Base-by-base conservation (phyloP, 2,888 invertebrate species). In the Coelinius sp. region DNA sequence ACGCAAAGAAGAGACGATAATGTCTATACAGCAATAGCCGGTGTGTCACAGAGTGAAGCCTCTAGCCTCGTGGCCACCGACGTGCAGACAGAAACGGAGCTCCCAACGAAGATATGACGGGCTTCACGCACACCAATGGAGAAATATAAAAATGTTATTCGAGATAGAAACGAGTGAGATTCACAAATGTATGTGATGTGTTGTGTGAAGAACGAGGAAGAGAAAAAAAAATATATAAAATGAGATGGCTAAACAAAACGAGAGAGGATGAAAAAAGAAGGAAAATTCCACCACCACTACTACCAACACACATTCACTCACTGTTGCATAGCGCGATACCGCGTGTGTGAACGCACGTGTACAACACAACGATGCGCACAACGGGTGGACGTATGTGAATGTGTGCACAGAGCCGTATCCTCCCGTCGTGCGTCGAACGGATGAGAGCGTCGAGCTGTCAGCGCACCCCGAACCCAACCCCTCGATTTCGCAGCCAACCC, bases 351-450 rank as follows among this genome's bases (percentile, higher is more conserved):
- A 31, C 7, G 31, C 7, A 7, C 7, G 31, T 7, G 7, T 31
- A 7, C 7, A 7, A 3, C 31, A n/a, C n/a, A n/a, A n/a, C n/a
- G n/a, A n/a, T n/a, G n/a, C n/a, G n/a, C n/a, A n/a, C n/a, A n/a
- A n/a, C n/a, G n/a, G n/a, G n/a, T 31, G 31, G 7, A 31, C 31
- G 76, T 71, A 73, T 75, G 79, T 81, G 85, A 83, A 84, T 85
- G 86, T 85, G 86, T 85, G 85, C 87, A 84, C 81, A 83, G 84
- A 85, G 83, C 83, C 87, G 87, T 87, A 86, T 86, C 87, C 87
- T 86, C 87, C 85, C 84, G 83, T 83, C 81, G 83, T 81, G 78
- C 73, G 73, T 71, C 67, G 74, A 75, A 80, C 83, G 84, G 84
- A 83, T 83, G 85, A 85, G 82, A 84, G 85, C 85, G 84, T 83